phyloP scores from a whole-genome alignment of 1,140 invertebrate genomes.

The Apis cerana region DNA sequence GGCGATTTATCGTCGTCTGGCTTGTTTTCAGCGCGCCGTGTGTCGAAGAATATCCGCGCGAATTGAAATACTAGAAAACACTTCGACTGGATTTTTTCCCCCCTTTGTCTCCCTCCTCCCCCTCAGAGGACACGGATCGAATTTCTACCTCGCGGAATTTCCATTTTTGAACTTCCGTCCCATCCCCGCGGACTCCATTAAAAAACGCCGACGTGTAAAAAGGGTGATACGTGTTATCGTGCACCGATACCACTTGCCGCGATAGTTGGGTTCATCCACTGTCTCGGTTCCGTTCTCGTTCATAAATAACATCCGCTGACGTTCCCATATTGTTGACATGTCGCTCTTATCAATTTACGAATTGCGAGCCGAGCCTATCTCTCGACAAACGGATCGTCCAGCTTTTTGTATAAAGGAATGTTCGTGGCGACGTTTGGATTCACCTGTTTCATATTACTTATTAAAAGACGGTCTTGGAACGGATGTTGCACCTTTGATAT shows the following conservation, averaged over 20 bases:
- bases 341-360: slow-evolving; percentile 34
- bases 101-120: not conserved
- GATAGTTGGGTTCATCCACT: not conserved
- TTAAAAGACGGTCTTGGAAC: no score
- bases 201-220: slow-evolving; percentile 30
- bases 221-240: slow-evolving; percentile 16
- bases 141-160: slow-evolving; percentile 3
- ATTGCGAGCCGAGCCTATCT: slow-evolving; percentile 11
- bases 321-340: slow-evolving; percentile 15
- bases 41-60: slow-evolving; percentile 41
- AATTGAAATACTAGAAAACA: slow-evolving; percentile 45
- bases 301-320: slow-evolving; percentile 20
- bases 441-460: no score
- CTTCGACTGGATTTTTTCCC: slow-evolving; percentile 1
- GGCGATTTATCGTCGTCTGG: slow-evolving; percentile 47
- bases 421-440: not conserved
- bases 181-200: not conserved
- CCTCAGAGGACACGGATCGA: not conserved
- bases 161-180: slow-evolving; percentile 4
- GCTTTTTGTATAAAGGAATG: not conserved
- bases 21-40: slow-evolving; percentile 22
- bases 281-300: not conserved
- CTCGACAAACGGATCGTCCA: not conserved
- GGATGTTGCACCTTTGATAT: no score
- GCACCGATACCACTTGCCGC: not conserved